phyloP scores from a whole-genome alignment of 1,140 invertebrate species.

The Agrypnia vestita region DNA sequence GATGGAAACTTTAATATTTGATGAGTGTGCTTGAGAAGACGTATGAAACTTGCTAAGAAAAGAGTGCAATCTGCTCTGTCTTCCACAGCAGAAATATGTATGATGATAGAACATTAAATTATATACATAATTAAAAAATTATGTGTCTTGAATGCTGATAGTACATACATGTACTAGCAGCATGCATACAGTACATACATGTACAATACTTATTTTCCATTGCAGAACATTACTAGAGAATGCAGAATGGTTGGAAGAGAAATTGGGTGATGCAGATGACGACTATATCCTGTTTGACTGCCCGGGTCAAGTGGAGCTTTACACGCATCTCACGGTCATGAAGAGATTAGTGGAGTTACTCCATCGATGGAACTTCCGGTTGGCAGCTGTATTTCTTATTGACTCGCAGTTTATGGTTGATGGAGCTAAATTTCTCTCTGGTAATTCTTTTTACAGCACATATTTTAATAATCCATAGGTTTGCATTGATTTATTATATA shows the following conservation, averaged over 20 bases:
- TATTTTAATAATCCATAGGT: too few species aligned
- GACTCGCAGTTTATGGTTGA: conserved; percentile 99
- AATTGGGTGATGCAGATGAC: conserved; percentile 84
- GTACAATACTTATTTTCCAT: conserved; percentile 7
- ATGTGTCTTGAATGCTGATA: too few species aligned
- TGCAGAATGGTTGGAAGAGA: conserved; percentile 91
- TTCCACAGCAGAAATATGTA: too few species aligned
- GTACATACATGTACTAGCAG: neutral
- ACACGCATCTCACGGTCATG: conserved; percentile 95
- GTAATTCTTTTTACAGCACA: conserved; percentile 55
- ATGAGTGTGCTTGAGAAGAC: too few species aligned
- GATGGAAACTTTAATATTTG: too few species aligned
- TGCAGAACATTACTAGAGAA: conserved; percentile 91
- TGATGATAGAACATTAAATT: too few species aligned
- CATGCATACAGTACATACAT: neutral
- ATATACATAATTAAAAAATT: too few species aligned
- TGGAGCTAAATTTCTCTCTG: conserved; percentile 94
- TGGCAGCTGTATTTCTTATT: conserved; percentile 94
- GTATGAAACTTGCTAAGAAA: too few species aligned
- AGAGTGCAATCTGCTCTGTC: too few species aligned
- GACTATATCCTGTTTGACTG: conserved; percentile 99
- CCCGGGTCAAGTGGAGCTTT: conserved; percentile 98
- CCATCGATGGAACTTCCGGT: conserved; percentile 90
- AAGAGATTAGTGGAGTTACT: conserved; percentile 86
- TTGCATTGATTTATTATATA: too few species aligned